Percentiles rank a stretch among this genome's conserved stretches.
Conservation (phyloP, 2,888 invertebrate genomes). For the Micropterix aruncella region DNA sequence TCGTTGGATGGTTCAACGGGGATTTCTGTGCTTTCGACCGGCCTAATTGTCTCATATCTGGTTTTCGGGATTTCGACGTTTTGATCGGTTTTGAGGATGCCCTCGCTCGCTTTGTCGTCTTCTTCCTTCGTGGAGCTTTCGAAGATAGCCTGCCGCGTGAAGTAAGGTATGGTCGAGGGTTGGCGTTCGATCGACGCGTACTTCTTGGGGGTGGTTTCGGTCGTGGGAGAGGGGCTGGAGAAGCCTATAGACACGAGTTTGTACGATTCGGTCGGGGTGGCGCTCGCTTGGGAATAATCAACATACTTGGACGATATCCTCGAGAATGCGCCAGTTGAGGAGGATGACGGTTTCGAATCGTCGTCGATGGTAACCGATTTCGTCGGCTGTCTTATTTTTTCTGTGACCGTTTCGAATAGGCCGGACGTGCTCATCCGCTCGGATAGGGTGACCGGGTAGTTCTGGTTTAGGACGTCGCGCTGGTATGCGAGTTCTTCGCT, state of each 20-base stretch:
- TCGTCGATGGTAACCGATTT: background rate
- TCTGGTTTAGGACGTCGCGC: constrained; percentile 47
- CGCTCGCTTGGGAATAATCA: constrained; percentile 9
- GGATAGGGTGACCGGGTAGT: constrained; percentile 43
- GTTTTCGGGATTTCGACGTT: constrained; percentile 1
- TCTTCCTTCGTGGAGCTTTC: constrained; percentile 10
- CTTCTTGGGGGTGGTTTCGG: background rate
- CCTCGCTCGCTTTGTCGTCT: background rate
- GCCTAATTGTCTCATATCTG: background rate
- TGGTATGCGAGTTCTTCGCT: constrained; percentile 42
- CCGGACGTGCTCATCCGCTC: constrained; percentile 29
- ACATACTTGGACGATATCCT: constrained; percentile 10
- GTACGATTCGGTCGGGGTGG: constrained; percentile 8
- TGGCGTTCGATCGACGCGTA: background rate
- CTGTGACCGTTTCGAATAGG: constrained; percentile 15
- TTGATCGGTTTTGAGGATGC: constrained; percentile 1
- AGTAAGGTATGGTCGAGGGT: constrained; percentile 14
- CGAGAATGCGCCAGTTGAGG: background rate
- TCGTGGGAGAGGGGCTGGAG: background rate
- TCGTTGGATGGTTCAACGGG: background rate
- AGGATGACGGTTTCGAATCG: background rate
- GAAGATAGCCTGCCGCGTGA: constrained; percentile 20
- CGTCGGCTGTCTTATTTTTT: constrained; percentile 17
- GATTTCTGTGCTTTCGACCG: background rate
- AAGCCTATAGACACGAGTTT: background rate